A percentile compares a stretch with the other conserved stretches of the same genome.
Evolutionary conservation across 2,113 vertebrate genomes (phyloP).

Genomic region (Butorides virescens): DNA sequence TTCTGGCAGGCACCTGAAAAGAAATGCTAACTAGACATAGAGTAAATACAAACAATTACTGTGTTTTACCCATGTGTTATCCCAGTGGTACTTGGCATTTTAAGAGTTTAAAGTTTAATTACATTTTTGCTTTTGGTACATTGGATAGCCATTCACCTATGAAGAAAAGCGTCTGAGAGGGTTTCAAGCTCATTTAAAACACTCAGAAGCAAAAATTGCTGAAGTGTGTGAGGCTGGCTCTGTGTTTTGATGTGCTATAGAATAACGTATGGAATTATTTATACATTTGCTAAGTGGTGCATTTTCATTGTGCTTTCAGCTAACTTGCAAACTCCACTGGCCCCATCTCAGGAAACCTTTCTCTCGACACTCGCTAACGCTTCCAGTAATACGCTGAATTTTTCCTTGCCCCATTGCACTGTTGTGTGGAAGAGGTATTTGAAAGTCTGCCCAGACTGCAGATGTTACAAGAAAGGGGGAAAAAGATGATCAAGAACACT

Average conservation of each 20-base stretch:
- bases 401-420: neutral
- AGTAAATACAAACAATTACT: slow-evolving; percentile 66
- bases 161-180: slow-evolving; percentile 50
- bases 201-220: slow-evolving; percentile 31
- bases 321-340: neutral
- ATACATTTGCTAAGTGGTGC: neutral
- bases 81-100: slow-evolving; percentile 59
- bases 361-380: neutral
- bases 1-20: slow-evolving; percentile 39
- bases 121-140: slow-evolving; percentile 65
- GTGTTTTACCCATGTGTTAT: slow-evolving; percentile 36
- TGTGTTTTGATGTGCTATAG: slow-evolving; percentile 45
- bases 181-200: slow-evolving; percentile 57
- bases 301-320: slow-evolving; percentile 17
- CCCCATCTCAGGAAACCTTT: neutral
- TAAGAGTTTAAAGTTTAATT: slow-evolving; percentile 71
- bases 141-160: slow-evolving; percentile 65
- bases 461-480: neutral
- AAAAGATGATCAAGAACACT: neutral
- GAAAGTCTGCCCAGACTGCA: neutral
- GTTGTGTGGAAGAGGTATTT: neutral
- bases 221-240: slow-evolving; percentile 28
- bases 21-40: slow-evolving; percentile 36
- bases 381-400: neutral
- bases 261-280: slow-evolving; percentile 53